phyloP scores from a whole-genome alignment of 2,888 invertebrate species.

The Eledone cirrhosa region DNA sequence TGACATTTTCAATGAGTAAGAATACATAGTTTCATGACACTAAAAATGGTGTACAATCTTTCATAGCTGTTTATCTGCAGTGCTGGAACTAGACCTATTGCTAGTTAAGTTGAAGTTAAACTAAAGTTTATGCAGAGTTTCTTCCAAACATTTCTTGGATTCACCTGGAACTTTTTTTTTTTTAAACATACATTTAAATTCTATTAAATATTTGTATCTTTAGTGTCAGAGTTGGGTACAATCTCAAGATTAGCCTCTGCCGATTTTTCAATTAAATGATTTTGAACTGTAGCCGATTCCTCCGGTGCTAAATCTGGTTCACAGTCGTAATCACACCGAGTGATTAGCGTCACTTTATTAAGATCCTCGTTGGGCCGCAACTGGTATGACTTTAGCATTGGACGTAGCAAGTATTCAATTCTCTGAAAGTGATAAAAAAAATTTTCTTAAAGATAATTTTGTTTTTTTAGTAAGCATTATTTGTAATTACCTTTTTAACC shows the following conservation, averaged over 20 bases:
- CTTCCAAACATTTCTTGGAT: not conserved
- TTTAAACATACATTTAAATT: not conserved
- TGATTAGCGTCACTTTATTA: conserved; percentile 18
- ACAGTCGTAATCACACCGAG: conserved; percentile 9
- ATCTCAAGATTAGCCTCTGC: not conserved
- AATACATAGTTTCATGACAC: too few relatives aligned
- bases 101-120: not conserved
- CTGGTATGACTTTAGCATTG: conserved; percentile 26
- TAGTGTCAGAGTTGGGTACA: not conserved
- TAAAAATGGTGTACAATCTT: too few relatives aligned
- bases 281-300: not conserved
- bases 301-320: conserved; percentile 2
- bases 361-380: conserved; percentile 24
- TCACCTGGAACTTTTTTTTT: not conserved
- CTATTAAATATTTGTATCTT: not conserved
- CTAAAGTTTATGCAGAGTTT: not conserved
- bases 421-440: conserved; percentile 5
- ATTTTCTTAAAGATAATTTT: not conserved
- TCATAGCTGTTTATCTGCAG: not conserved
- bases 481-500: too few relatives aligned
- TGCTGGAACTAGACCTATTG: not conserved
- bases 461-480: too few relatives aligned
- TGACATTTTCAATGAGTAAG: too few relatives aligned
- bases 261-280: conserved; percentile 9
- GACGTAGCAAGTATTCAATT: conserved; percentile 20